Conservation (phyloP, 1,140 invertebrate genomes). For the Drosophila punjabiensis region DNA sequence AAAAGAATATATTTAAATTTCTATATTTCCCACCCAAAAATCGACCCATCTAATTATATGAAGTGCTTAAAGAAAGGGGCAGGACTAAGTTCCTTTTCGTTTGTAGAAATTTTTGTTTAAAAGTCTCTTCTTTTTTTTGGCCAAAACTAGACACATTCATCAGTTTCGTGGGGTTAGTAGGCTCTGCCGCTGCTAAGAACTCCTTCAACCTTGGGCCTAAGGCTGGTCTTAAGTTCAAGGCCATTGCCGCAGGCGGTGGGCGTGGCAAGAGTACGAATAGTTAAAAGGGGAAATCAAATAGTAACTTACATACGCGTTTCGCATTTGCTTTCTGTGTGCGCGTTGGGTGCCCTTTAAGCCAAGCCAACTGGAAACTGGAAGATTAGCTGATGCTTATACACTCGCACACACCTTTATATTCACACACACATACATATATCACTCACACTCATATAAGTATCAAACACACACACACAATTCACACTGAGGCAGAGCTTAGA, state of each 20-base stretch:
- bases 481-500: slow-evolving; percentile 8
- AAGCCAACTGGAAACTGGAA: slow-evolving; percentile 76
- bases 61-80: background rate
- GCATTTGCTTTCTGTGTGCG: slow-evolving; percentile 38
- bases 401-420: slow-evolving; percentile 14
- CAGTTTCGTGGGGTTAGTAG: slow-evolving; percentile 55
- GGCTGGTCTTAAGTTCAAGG: slow-evolving; percentile 45
- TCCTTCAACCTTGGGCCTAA: slow-evolving; percentile 12
- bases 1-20: background rate
- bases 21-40: background rate
- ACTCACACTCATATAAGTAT: background rate
- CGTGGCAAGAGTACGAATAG: slow-evolving; percentile 5
- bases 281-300: slow-evolving; percentile 31
- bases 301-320: slow-evolving; percentile 64
- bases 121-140: slow-evolving; percentile 5
- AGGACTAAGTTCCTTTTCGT: slow-evolving; percentile 5
- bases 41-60: slow-evolving; percentile 11
- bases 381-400: slow-evolving; percentile 64
- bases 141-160: slow-evolving; percentile 74
- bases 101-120: background rate
- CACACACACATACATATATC: background rate
- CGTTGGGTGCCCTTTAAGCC: slow-evolving; percentile 65
- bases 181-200: slow-evolving; percentile 38
- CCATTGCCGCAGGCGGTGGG: slow-evolving; percentile 51
- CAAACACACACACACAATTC: background rate